Evolutionary conservation across 2,113 vertebrate species (phyloP).

Genomic region (Bubalus kerabau): DNA sequence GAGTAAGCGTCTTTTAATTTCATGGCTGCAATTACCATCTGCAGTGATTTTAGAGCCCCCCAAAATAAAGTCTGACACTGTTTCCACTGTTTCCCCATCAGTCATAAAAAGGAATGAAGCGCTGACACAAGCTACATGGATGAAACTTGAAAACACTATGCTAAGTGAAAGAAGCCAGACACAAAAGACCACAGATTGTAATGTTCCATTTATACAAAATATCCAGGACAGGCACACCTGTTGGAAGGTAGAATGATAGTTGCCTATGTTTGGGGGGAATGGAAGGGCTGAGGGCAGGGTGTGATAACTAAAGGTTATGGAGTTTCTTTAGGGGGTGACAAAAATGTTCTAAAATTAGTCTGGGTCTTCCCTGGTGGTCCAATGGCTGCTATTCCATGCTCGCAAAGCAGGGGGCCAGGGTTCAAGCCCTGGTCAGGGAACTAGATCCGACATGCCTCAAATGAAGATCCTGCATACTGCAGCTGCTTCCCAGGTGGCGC

Average conservation of each 20-base stretch:
- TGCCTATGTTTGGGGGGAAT: not conserved
- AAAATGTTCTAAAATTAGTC: not conserved
- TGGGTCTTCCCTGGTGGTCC: not conserved
- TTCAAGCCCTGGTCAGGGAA: not conserved
- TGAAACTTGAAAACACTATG: not conserved
- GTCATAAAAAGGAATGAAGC: conserved; percentile 11
- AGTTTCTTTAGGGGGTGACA: not conserved
- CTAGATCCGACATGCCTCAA: not conserved
- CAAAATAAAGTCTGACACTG: no score
- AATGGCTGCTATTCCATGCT: not conserved
- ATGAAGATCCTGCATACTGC: not conserved
- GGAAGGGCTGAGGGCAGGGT: not conserved
- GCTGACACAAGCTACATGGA: not conserved
- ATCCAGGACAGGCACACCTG: not conserved
- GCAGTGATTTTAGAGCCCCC: no score
- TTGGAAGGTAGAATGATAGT: not conserved
- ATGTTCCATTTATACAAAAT: not conserved
- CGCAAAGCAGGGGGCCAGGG: fast-evolving
- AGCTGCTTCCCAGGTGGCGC: not conserved
- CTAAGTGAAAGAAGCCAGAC: not conserved
- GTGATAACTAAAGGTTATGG: not conserved
- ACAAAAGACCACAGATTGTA: not conserved
- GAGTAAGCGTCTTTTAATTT: no score
- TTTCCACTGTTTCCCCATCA: not conserved
- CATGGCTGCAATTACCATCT: no score